A percentile compares a stretch with the other conserved stretches of the same genome.
Evolutionary conservation across 2,113 vertebrate species (phyloP).

Genomic region (Pluvianellus socialis): DNA sequence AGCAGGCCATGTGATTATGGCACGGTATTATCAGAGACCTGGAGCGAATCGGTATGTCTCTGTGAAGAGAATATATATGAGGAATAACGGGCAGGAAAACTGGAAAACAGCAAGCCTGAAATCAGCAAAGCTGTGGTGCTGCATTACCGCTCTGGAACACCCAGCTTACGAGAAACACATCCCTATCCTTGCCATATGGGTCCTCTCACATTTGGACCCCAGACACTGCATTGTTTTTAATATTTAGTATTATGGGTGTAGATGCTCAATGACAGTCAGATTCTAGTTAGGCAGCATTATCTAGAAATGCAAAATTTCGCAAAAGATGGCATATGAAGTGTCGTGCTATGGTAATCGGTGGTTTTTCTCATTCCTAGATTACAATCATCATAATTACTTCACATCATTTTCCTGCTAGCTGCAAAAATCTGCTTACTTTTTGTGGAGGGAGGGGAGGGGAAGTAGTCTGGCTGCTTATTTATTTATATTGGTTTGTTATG

Average conservation of each 20-base stretch:
- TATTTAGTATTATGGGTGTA: neutral
- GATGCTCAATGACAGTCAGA: neutral
- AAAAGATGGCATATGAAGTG: neutral
- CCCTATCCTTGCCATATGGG: neutral
- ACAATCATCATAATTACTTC: neutral
- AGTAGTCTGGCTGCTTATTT: neutral
- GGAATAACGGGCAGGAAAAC: neutral
- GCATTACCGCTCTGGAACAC: neutral
- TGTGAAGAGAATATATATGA: neutral
- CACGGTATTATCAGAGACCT: neutral
- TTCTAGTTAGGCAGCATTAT: neutral
- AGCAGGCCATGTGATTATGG: rapidly evolving
- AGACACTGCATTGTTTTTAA: neutral
- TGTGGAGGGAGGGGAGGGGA: neutral
- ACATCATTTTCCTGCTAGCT: neutral
- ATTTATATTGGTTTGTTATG: neutral
- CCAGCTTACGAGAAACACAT: neutral
- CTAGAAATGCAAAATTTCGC: neutral
- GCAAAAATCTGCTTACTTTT: neutral
- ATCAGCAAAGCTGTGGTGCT: neutral
- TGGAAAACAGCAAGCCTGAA: neutral
- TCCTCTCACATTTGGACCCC: neutral
- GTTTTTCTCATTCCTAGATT: neutral
- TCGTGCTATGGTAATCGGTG: neutral
- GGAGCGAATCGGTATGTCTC: neutral